Evolutionary conservation across 2,113 vertebrate genomes (phyloP), one percentile per base, ranked within the genome.

Genomic region (Antennarius striatus): DNA sequence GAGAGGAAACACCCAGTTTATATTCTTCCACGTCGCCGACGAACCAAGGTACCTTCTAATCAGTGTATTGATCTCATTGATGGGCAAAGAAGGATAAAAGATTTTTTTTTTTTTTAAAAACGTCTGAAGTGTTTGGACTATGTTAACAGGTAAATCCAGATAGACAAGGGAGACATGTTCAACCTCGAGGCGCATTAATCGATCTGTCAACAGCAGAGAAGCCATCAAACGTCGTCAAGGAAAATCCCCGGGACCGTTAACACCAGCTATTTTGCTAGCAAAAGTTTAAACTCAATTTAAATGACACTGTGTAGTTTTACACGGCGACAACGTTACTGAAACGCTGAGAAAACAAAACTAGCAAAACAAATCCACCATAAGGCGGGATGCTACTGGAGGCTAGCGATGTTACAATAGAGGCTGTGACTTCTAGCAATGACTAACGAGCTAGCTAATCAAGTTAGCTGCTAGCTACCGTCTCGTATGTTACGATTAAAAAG

Each of bases 341-440:
- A 5, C 16, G n/a, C 5, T 4, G 48, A 6, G 32, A 36, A 36
- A 7, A 4, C 7, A 4, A 36, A 36, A 7, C 32, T 36, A 36
- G 32, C 32, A 4, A 36, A 36, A 36, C 32, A 7, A 36, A 7
- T 36, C 32, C 32, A 36, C 3, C 32, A 36, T 36, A 22, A 22
- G 22, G 22, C 22, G 22, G 22, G 22, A 22, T 22, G 22, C 22
- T 22, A 36, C 32, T 36, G 32, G 32, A 36, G 32, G 32, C 32
- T 36, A 36, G 32, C 32, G 32, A 1, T 36, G 32, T 36, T 36
- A 36, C 32, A 36, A 36, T 36, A 53, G 59, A 68, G 16, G 48
- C 2, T 16, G 59, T 3, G 58, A 79, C 45, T 85, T 85, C 85
- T 83, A 68, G 83, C 45, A 80, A 71, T 59, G 39, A 77, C 82